Evolutionary conservation across 2,888 invertebrate species (phyloP).

Genomic region (Aphelenchoides bicaudatus): DNA sequence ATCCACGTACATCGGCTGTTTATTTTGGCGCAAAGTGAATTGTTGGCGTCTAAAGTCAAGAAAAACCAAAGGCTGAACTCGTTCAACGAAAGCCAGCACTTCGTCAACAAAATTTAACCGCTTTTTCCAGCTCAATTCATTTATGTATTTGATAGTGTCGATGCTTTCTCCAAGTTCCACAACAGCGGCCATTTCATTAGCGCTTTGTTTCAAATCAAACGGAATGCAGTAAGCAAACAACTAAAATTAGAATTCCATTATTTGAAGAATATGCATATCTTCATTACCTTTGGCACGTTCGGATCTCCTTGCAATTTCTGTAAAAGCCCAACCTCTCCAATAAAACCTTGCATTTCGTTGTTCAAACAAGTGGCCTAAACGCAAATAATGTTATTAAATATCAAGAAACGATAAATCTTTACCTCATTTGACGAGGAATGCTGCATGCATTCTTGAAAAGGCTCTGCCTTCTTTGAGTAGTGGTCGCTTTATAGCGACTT

Average conservation of each 20-base stretch:
- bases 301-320: conserved; percentile 21
- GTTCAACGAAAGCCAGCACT: conserved; percentile 11
- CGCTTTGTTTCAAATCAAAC: no score
- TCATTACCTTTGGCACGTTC: conserved; percentile 22
- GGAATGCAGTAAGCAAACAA: conserved; percentile 20
- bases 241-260: background rate
- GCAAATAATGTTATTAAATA: background rate
- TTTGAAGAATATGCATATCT: no score
- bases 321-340: conserved; percentile 24
- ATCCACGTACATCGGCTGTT: conserved; percentile 19
- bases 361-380: conserved; percentile 10
- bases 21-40: conserved; percentile 13
- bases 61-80: conserved; percentile 4
- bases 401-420: background rate
- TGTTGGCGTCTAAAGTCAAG: conserved; percentile 19
- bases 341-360: conserved; percentile 14
- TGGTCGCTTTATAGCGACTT: background rate
- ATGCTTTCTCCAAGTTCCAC: conserved; percentile 15
- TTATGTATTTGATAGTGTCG: conserved; percentile 13
- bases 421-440: background rate
- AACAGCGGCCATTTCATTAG: background rate
- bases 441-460: background rate
- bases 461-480: conserved; percentile 2
- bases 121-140: conserved; percentile 14
- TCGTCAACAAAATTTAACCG: conserved; percentile 14